Evolutionary conservation across 2,113 vertebrate genomes (phyloP).

Genomic region (Tylochromis polylepis): DNA sequence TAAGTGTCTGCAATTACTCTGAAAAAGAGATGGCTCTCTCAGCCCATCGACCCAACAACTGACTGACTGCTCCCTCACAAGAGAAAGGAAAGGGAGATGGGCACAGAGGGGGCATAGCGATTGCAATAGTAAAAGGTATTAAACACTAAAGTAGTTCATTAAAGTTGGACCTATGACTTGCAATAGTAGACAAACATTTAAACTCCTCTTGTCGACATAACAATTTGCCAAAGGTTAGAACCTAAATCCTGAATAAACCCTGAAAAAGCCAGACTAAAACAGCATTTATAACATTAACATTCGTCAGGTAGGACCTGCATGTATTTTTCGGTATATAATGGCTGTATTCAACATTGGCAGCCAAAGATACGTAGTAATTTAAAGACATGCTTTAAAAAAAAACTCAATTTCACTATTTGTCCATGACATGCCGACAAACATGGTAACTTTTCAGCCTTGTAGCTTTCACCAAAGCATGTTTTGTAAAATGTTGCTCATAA

Average conservation of each 20-base stretch:
- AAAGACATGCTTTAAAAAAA: neutral
- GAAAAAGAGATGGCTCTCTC: neutral
- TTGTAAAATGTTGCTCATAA: neutral
- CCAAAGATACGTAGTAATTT: neutral
- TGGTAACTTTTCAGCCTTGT: neutral
- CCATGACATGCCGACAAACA: neutral
- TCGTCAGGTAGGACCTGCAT: neutral
- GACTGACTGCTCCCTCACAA: conserved; percentile 2
- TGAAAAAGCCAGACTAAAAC: neutral
- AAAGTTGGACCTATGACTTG: neutral
- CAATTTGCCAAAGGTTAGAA: neutral
- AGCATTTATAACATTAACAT: neutral
- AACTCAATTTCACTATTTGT: neutral
- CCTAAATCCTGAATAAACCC: fast-evolving
- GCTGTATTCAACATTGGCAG: neutral
- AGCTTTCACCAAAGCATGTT: neutral
- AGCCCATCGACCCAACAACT: neutral
- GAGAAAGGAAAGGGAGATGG: neutral
- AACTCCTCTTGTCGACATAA: neutral
- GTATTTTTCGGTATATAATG: neutral
- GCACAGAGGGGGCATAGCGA: neutral
- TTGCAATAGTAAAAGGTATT: neutral
- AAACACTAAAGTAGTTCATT: neutral
- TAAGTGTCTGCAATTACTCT: conserved; percentile 56
- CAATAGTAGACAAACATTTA: neutral